phyloP scores from a whole-genome alignment of 2,113 vertebrate genomes.

The Collichthys lucidus region DNA sequence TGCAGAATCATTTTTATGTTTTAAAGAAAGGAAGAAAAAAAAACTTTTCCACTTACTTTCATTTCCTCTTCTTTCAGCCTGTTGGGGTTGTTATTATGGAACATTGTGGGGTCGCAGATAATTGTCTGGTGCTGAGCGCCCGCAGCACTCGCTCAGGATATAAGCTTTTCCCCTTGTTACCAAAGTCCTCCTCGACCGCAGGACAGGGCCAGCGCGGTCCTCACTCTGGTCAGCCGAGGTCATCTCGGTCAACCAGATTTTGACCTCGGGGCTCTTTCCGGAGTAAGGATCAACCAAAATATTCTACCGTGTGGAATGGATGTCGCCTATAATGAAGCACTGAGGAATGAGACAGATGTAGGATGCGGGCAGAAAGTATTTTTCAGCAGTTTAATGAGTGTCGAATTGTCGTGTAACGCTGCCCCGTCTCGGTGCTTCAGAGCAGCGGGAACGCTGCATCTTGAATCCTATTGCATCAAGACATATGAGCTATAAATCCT shows the following conservation, averaged over 20 bases:
- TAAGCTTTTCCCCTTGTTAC: constrained; percentile 70
- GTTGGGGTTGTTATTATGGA: constrained; percentile 70
- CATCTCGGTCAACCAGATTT: constrained; percentile 56
- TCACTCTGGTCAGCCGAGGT: constrained; percentile 67
- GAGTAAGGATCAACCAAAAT: constrained; percentile 28
- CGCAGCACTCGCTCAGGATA: constrained; percentile 56
- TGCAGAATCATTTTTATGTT: constrained; percentile 57
- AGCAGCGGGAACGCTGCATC: constrained; percentile 45
- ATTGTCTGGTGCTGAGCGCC: constrained; percentile 53
- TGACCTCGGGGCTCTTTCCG: constrained; percentile 58
- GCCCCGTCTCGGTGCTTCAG: constrained; percentile 10
- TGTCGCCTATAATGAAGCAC: constrained; percentile 12
- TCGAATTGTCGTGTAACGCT: constrained; percentile 31
- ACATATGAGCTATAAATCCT: constrained; percentile 59
- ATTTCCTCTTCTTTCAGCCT: constrained; percentile 52
- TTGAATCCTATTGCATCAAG: constrained; percentile 54
- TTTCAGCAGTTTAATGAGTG: constrained; percentile 43
- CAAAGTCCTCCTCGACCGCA: constrained; percentile 60
- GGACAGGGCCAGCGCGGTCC: constrained; percentile 37
- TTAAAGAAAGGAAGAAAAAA: neutral
- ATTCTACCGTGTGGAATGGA: constrained; percentile 25
- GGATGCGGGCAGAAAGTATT: constrained; percentile 23
- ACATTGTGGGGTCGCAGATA: constrained; percentile 67
- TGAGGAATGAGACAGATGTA: constrained; percentile 31
- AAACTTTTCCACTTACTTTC: constrained; percentile 64